Base-by-base conservation (phyloP, 2,797 vertebrate species). In the Aphelocoma californica region DNA sequence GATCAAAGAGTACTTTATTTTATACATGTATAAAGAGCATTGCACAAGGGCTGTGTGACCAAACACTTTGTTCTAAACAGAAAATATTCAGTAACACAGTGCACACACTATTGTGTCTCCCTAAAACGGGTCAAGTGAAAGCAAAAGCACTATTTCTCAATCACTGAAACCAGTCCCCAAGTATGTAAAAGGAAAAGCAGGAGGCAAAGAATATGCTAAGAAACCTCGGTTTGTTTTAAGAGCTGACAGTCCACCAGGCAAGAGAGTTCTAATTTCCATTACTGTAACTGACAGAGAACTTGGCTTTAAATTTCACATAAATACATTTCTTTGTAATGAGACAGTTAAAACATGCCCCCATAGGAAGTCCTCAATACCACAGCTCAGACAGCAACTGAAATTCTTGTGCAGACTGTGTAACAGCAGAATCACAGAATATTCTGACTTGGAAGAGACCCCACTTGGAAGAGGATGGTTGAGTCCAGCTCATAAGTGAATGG, bases 1-100 rank as follows among this genome's bases (percentile, higher is more conserved):
- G 78, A 94, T 93, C 88, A 96, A 72, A 95, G 81, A 69, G 51
- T 48, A 54, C 54, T 82, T 88, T 48, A 80, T 86, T 92, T 94
- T 34, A 92, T n/a, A 67, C 32, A 50, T 2, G 6, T 54, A 81
- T 28, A 32, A 84, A 84, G 45, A 90, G 50, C 34, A 57, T 3
- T 31, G 32, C 67, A 77, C 31, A 45, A 0, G 0, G 24, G n/a
- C 57, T 72, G 36, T 45, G 47, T 57, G 73, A 91, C 79, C 32
- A 64, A 53, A 6, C 4, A 2, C 31, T 86, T 70, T n/a, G 32
- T 50, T 84, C 40, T 62, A 47, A 82, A 90, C 7, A 31, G 3
- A 1, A 88, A 72, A 72, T 84, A 80, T 24, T 72, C 56, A 79
- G 40, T 29, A 23, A 50, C 51, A 48, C 18, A 20, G 14, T 6